phyloP scores from a whole-genome alignment of 37 sponge, comb jelly and placozoan species.

The Aphrocallistes beatrix region DNA sequence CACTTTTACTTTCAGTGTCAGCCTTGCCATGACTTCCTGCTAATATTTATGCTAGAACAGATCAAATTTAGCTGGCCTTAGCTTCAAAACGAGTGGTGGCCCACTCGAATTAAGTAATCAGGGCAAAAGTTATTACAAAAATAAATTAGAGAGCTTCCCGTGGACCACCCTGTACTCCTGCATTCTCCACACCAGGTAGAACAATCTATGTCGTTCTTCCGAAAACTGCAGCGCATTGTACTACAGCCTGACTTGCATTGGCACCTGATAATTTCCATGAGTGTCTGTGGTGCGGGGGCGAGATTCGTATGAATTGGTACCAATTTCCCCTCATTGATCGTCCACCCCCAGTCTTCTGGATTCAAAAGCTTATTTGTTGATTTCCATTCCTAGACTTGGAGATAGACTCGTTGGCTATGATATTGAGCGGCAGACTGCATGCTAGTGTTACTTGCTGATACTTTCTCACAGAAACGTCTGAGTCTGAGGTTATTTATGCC shows the following conservation, averaged over 20 bases:
- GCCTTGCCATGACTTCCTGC: too few relatives aligned
- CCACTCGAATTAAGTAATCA: too few relatives aligned
- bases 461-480: background rate
- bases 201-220: background rate
- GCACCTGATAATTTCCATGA: background rate
- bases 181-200: constrained; percentile 14
- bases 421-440: background rate
- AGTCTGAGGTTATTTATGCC: background rate
- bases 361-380: background rate
- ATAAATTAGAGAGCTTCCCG: too few relatives aligned
- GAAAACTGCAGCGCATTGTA: background rate
- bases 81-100: too few relatives aligned
- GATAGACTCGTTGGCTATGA: background rate
- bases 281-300: background rate
- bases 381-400: constrained; percentile 3
- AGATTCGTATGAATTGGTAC: background rate
- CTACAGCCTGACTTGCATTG: background rate
- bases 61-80: too few relatives aligned
- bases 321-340: background rate
- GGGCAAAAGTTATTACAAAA: too few relatives aligned
- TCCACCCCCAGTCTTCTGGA: background rate
- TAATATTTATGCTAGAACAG: too few relatives aligned
- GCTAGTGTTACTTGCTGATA: background rate
- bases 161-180: too few relatives aligned
- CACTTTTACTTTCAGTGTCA: too few relatives aligned